phyloP scores from a whole-genome alignment of 1,140 invertebrate genomes.

The Hydropsyche tenuis region DNA sequence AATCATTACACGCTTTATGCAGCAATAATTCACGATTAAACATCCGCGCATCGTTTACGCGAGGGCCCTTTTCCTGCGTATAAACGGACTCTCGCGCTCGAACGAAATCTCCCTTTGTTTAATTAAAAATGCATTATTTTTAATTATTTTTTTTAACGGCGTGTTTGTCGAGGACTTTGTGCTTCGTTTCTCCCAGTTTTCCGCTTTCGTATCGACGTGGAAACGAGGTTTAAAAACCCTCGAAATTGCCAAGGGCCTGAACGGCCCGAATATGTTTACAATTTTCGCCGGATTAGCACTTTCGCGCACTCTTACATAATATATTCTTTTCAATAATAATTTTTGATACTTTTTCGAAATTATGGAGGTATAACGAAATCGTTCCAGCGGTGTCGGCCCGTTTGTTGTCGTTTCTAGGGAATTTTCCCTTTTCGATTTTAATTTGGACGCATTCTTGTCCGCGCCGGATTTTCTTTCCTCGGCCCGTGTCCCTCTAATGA shows the following conservation, averaged over 20 bases:
- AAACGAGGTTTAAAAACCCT: constrained; percentile 21
- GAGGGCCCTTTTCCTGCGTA: too few relatives aligned
- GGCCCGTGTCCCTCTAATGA: neutral
- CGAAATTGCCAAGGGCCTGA: neutral
- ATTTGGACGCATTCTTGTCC: constrained; percentile 21
- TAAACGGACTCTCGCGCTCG: neutral
- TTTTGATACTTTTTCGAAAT: too few relatives aligned
- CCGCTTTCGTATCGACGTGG: neutral
- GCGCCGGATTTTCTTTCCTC: constrained; percentile 3
- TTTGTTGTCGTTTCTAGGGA: constrained; percentile 1
- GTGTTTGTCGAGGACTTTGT: neutral
- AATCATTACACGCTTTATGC: too few relatives aligned
- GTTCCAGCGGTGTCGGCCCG: neutral
- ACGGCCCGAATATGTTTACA: constrained; percentile 7
- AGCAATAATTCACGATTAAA: too few relatives aligned
- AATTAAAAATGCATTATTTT: neutral
- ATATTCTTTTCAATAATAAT: too few relatives aligned
- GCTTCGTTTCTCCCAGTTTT: neutral
- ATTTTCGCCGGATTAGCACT: constrained; percentile 21
- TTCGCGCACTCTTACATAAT: neutral
- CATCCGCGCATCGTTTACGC: too few relatives aligned
- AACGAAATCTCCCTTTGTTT: constrained; percentile 1
- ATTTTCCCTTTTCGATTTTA: constrained; percentile 24
- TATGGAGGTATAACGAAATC: too few relatives aligned
- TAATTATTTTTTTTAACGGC: neutral